Evolutionary conservation across 2,888 invertebrate genomes (phyloP).

Genomic region (Tetragonisca angustula): DNA sequence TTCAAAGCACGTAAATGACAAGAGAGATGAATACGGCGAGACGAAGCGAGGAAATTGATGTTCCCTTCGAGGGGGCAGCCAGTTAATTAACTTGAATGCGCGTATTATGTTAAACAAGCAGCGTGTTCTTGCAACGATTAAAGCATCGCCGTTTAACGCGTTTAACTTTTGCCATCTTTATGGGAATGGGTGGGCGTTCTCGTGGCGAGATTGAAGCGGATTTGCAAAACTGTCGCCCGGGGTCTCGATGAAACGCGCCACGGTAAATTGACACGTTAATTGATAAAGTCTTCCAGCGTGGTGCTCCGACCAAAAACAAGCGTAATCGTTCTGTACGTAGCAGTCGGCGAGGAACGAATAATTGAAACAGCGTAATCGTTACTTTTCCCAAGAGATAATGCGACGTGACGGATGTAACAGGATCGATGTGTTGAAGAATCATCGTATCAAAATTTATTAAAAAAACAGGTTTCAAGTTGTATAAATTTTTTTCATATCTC

Average conservation of each 20-base stretch:
- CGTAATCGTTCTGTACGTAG: too few relatives aligned
- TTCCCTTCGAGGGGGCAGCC: constrained; percentile 18
- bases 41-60: constrained; percentile 15
- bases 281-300: neutral
- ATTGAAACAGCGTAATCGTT: neutral
- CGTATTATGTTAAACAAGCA: constrained; percentile 51
- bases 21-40: neutral
- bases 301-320: neutral
- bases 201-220: neutral
- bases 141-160: constrained; percentile 46
- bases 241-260: neutral
- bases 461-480: too few relatives aligned
- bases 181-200: neutral
- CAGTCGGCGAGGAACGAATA: neutral
- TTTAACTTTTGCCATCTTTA: constrained; percentile 31
- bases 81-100: constrained; percentile 60
- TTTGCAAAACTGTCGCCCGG: constrained; percentile 4
- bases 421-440: too few relatives aligned
- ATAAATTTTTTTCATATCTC: too few relatives aligned
- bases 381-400: neutral
- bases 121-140: constrained; percentile 45
- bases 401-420: neutral
- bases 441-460: too few relatives aligned
- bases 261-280: constrained; percentile 17
- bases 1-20: neutral